phyloP scores from a whole-genome alignment of 2,888 invertebrate species.

The Temnothorax rugatulus region DNA sequence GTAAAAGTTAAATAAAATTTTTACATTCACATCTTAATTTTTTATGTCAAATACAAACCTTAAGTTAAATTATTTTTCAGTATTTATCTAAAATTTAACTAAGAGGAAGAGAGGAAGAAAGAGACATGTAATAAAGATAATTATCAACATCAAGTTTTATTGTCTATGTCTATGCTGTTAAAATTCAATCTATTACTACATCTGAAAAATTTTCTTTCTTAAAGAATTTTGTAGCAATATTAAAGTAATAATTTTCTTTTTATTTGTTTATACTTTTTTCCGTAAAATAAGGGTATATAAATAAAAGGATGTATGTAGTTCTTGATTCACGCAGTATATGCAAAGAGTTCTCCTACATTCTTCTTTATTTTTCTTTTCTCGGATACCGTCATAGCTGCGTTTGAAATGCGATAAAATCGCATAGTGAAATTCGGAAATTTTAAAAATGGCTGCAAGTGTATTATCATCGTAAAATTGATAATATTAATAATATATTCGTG shows the following conservation, averaged over 20 bases:
- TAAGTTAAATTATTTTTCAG: not conserved
- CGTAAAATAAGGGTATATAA: not conserved
- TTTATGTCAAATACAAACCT: not conserved
- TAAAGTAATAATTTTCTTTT: not conserved
- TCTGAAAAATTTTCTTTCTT: not conserved
- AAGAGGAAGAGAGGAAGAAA: not conserved
- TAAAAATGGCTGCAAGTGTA: not conserved
- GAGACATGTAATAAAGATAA: not conserved
- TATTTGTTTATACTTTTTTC: not conserved
- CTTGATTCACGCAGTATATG: not conserved
- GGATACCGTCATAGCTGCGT: not conserved
- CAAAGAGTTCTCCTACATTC: not conserved
- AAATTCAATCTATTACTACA: not conserved
- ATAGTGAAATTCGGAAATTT: slow-evolving; percentile 22
- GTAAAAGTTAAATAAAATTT: not conserved
- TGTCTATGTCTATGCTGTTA: not conserved
- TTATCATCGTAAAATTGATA: slow-evolving; percentile 13
- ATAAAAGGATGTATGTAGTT: not conserved
- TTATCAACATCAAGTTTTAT: not conserved
- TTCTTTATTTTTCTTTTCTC: slow-evolving; percentile 19
- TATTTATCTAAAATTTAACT: not conserved
- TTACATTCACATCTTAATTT: not conserved
- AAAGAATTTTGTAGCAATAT: not conserved
- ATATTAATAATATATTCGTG: not conserved
- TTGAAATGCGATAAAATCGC: slow-evolving; percentile 18